Evolutionary conservation across 2,113 vertebrate species (phyloP).

Genomic region (Protobothrops flavoviridis): DNA sequence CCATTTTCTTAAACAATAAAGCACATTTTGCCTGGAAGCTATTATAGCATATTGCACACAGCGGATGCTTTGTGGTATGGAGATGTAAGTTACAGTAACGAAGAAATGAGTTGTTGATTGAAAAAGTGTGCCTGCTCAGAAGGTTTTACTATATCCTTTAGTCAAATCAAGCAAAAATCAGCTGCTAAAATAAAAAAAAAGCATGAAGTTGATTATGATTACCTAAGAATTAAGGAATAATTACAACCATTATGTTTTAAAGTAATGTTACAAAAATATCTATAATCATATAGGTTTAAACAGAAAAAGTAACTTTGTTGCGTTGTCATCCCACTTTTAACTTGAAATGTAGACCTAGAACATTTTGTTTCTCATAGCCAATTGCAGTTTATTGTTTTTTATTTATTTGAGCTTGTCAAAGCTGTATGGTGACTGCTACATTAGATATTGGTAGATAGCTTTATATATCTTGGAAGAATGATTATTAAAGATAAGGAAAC

Average conservation of each 20-base stretch:
- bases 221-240: neutral
- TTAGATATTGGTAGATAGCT: neutral
- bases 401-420: neutral
- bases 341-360: neutral
- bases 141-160: neutral
- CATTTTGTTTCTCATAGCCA: neutral
- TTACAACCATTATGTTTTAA: neutral
- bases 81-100: neutral
- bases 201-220: neutral
- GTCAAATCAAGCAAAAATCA: constrained; percentile 21
- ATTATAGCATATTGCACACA: constrained; percentile 14
- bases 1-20: constrained; percentile 15
- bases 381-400: neutral
- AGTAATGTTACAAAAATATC: neutral
- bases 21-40: constrained; percentile 10
- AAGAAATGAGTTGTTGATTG: constrained; percentile 1
- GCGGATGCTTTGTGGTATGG: constrained; percentile 7
- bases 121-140: neutral
- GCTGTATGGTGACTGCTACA: neutral
- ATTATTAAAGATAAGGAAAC: neutral
- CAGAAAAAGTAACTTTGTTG: neutral
- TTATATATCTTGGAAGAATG: neutral
- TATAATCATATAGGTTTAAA: neutral
- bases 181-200: neutral
- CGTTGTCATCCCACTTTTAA: neutral